Evolutionary conservation across 2,113 vertebrate species (phyloP), one percentile per base, ranked within the genome.

Genomic region (Herpetotheres cachinnans): DNA sequence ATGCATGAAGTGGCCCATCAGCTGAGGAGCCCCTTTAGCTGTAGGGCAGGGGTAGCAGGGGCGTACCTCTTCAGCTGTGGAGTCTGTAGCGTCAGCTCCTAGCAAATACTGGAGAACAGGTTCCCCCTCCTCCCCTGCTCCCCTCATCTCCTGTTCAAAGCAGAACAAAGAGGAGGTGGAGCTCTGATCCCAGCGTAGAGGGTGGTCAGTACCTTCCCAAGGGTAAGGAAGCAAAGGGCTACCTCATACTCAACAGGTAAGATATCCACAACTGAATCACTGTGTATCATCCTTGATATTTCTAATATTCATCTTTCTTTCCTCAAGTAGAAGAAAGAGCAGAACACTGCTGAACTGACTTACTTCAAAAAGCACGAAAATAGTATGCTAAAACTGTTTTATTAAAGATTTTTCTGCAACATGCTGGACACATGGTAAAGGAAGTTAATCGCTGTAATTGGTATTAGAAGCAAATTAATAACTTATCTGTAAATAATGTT

Each of bases 1-100:
- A 59, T 1, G 6, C 17, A 8, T 0, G n/a, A 16, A 5, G 15
- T 5, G 18, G 10, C 20, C 12, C 7, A 1, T 19, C 30, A 67
- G n/a, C 20, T 12, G 36, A 22, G 29, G 13, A 40, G 32, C 12
- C 16, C 15, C 38, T 52, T n/a, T 13, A 67, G 26, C 44, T 25
- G 19, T 0, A 0, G 27, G 22, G 38, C 22, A 3, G 16, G 9
- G 7, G 15, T 15, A 30, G 29, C 22, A 58, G 32, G 19, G 36
- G 2, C 25, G 27, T 7, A 61, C 10, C 19, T 26, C 38, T 29
- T 20, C 11, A 46, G 49, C 46, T 22, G 36, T 2, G 13, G 26
- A 55, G 9, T 9, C 54, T 56, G 50, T 4, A 71, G 27, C 30
- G 1, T 19, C 50, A 78, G 44, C 11, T 8, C 6, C n/a, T 54